Conservation (phyloP, 2,888 invertebrate genomes). For the Dicyrtoma fusca region DNA sequence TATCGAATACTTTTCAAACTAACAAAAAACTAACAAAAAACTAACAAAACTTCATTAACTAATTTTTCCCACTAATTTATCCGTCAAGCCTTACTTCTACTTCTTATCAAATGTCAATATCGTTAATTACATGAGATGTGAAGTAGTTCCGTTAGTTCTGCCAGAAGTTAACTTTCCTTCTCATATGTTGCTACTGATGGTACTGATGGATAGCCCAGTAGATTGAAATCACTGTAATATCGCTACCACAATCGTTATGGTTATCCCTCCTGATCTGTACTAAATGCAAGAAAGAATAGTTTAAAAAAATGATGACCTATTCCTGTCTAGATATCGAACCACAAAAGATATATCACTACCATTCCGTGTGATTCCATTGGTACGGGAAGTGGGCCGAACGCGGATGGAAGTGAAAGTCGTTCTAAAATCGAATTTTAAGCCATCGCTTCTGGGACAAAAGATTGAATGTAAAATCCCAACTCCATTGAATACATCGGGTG, state of each 20-base stretch:
- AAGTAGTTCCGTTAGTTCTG: no score
- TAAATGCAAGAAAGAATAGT: background rate
- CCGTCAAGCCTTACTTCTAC: no score
- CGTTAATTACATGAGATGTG: no score
- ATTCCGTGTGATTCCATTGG: conserved; percentile 98
- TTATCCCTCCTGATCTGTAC: background rate
- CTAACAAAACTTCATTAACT: no score
- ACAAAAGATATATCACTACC: conserved; percentile 99
- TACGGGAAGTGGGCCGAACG: conserved; percentile 96
- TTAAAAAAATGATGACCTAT: background rate
- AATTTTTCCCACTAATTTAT: no score
- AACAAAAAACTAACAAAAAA: no score
- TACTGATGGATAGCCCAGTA: no score
- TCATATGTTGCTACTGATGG: no score
- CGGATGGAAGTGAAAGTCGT: conserved; percentile 99
- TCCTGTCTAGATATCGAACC: conserved; percentile 81
- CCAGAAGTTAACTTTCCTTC: no score
- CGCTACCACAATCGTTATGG: background rate
- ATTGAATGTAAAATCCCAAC: conserved; percentile 99
- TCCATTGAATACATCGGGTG: conserved; percentile 97
- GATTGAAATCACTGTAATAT: background rate
- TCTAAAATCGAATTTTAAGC: conserved; percentile 98
- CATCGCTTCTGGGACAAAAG: conserved; percentile 96
- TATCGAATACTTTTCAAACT: no score
- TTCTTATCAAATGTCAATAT: no score